phyloP scores from a whole-genome alignment of 1,140 invertebrate genomes.

The Drosophila ironensis region DNA sequence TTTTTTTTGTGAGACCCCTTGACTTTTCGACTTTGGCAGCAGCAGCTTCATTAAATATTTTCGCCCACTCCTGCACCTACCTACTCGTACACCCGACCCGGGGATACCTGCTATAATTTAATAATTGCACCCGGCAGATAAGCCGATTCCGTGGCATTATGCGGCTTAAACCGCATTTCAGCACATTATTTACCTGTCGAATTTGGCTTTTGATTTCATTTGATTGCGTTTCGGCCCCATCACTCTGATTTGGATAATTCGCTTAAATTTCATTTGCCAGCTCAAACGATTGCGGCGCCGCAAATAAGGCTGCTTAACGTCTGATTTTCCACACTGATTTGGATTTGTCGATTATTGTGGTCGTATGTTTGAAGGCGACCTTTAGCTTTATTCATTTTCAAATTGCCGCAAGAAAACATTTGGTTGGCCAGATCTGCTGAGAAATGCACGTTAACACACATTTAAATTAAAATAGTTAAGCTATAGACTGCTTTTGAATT shows the following conservation, averaged over 20 bases:
- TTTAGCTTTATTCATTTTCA: slow-evolving; percentile 30
- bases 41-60: slow-evolving; percentile 60
- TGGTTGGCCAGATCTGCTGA: background rate
- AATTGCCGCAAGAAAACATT: slow-evolving; percentile 8
- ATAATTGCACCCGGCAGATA: slow-evolving; percentile 42
- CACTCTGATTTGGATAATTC: background rate
- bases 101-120: too few relatives aligned
- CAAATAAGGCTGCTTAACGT: too few relatives aligned
- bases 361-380: too few relatives aligned
- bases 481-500: too few relatives aligned
- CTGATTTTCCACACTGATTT: too few relatives aligned
- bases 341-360: too few relatives aligned
- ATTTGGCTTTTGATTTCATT: slow-evolving; percentile 4
- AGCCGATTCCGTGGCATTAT: slow-evolving; percentile 27
- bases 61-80: too few relatives aligned
- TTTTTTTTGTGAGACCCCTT: slow-evolving; percentile 17
- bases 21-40: slow-evolving; percentile 33
- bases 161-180: slow-evolving; percentile 6
- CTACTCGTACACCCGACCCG: too few relatives aligned
- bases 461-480: too few relatives aligned
- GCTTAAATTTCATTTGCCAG: too few relatives aligned
- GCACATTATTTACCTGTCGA: slow-evolving; percentile 4
- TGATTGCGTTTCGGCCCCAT: background rate
- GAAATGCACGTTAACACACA: too few relatives aligned
- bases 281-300: too few relatives aligned